phyloP scores from a whole-genome alignment of 1,140 invertebrate species.

The Elymnias hypermnestra region DNA sequence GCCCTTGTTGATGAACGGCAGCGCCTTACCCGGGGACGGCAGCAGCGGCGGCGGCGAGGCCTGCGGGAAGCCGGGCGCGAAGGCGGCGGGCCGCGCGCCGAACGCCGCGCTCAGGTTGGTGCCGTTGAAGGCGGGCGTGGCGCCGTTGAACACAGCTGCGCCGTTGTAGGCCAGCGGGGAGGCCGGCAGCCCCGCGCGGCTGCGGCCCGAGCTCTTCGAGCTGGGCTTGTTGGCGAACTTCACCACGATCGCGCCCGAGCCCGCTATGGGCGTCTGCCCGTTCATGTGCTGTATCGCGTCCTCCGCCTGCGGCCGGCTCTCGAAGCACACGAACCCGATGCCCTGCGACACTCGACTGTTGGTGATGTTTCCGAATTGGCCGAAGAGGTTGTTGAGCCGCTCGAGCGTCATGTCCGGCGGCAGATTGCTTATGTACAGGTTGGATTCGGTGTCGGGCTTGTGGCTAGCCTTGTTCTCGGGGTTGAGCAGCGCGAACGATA shows the following conservation, averaged over 20 bases:
- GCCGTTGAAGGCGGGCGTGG: conserved; percentile 51
- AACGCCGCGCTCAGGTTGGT: conserved; percentile 55
- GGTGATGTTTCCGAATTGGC: conserved; percentile 64
- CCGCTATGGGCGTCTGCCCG: conserved; percentile 58
- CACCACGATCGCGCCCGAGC: conserved; percentile 61
- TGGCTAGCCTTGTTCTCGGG: conserved; percentile 70
- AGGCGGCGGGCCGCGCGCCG: conserved; percentile 47
- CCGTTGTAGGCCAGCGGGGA: conserved; percentile 54
- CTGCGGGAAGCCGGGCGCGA: conserved; percentile 57
- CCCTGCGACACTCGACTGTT: conserved; percentile 71
- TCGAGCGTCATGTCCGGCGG: conserved; percentile 72
- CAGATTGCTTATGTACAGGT: conserved; percentile 73
- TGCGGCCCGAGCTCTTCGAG: conserved; percentile 46
- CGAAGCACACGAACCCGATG: conserved; percentile 72
- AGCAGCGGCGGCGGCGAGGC: conserved; percentile 63
- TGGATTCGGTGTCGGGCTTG: conserved; percentile 69
- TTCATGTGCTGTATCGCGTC: conserved; percentile 70
- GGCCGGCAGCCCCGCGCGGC: conserved; percentile 38
- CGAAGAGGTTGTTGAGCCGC: conserved; percentile 60
- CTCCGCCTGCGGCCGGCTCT: conserved; percentile 63
- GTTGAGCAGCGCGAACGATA: conserved; percentile 73
- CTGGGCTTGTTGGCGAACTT: conserved; percentile 74
- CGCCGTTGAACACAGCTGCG: conserved; percentile 51
- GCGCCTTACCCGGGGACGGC: conserved; percentile 68
- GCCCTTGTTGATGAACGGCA: conserved; percentile 72